Conservation (phyloP, 2,888 invertebrate species). For the Agrilus mali region DNA sequence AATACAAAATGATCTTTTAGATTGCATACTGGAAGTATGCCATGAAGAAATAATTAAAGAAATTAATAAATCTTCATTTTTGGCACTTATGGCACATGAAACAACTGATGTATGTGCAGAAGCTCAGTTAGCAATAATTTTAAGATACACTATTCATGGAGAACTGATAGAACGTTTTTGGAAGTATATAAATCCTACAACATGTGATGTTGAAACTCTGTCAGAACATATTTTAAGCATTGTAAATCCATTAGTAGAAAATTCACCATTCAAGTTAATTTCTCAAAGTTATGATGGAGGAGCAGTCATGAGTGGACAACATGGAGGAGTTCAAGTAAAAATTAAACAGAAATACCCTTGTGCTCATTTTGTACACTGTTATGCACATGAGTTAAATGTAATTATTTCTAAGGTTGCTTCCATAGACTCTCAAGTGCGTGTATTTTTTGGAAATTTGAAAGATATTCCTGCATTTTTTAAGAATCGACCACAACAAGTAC, state of each 20-base stretch:
- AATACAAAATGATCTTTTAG: slow-evolving; percentile 23
- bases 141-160: slow-evolving; percentile 14
- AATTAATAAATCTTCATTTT: slow-evolving; percentile 11
- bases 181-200: slow-evolving; percentile 11
- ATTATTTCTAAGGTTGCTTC: slow-evolving; percentile 5
- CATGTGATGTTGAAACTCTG: slow-evolving; percentile 10
- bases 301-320: slow-evolving; percentile 14
- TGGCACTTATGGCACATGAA: slow-evolving; percentile 10
- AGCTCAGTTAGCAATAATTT: slow-evolving; percentile 13
- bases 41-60: slow-evolving; percentile 17
- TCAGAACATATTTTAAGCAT: slow-evolving; percentile 9
- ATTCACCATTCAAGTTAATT: slow-evolving; percentile 14
- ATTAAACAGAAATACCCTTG: slow-evolving; percentile 8
- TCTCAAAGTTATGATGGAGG: slow-evolving; percentile 21
- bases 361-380: slow-evolving; percentile 13
- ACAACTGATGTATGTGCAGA: slow-evolving; percentile 14
- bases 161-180: slow-evolving; percentile 16
- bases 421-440: background rate
- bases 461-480: slow-evolving; percentile 1
- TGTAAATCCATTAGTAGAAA: slow-evolving; percentile 3
- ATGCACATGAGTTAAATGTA: slow-evolving; percentile 13
- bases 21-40: slow-evolving; percentile 21
- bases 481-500: background rate
- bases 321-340: slow-evolving; percentile 12
- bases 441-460: slow-evolving; percentile 1